A percentile compares a stretch with the other conserved stretches of the same genome.
These are phyloP conservation scores for Drosophila barbarae DNA, from an alignment of 2,888 invertebrate genomes.

Conservation along the genomic window DNA sequence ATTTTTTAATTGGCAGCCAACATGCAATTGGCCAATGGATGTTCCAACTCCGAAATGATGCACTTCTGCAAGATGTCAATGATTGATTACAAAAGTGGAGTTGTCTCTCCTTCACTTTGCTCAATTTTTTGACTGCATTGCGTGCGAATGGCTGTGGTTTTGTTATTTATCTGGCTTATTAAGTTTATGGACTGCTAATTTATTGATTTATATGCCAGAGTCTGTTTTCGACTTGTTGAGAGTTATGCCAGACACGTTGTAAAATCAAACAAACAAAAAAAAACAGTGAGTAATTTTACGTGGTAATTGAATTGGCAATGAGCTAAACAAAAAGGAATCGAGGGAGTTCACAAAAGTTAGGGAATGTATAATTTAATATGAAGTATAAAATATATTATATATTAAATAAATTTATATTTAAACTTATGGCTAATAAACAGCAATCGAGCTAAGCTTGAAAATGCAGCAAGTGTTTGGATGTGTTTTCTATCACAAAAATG, in stretches of 20 bases:
- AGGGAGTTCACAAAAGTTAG: constrained; percentile 18
- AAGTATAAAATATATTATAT: not conserved
- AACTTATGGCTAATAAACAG: not conserved
- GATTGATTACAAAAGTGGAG: constrained; percentile 45
- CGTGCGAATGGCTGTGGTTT: constrained; percentile 11
- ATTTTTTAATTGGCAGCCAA: constrained; percentile 55
- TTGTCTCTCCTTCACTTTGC: constrained; percentile 22
- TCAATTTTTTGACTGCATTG: constrained; percentile 36
- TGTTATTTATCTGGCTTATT: constrained; percentile 44
- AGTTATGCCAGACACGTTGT: constrained; percentile 36
- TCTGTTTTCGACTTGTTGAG: constrained; percentile 24
- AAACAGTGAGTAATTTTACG: constrained; percentile 14
- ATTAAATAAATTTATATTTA: not conserved
- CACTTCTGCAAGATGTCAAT: constrained; percentile 44
- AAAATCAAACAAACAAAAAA: not conserved
- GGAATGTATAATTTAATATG: not conserved
- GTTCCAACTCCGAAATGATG: constrained; percentile 29
- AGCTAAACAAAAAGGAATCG: constrained; percentile 10
- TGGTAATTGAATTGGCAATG: constrained; percentile 27
- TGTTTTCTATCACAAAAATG: not conserved
- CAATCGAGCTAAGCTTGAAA: too few relatives aligned
- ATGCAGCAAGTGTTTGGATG: too few relatives aligned
- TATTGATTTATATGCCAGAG: constrained; percentile 42
- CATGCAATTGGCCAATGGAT: constrained; percentile 54
- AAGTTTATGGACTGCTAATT: constrained; percentile 67